Percentiles rank a stretch among this genome's conserved stretches.
These are phyloP conservation scores for Mellivora capensis DNA, from an alignment of 2,113 vertebrate species.

Conservation along the genomic window DNA sequence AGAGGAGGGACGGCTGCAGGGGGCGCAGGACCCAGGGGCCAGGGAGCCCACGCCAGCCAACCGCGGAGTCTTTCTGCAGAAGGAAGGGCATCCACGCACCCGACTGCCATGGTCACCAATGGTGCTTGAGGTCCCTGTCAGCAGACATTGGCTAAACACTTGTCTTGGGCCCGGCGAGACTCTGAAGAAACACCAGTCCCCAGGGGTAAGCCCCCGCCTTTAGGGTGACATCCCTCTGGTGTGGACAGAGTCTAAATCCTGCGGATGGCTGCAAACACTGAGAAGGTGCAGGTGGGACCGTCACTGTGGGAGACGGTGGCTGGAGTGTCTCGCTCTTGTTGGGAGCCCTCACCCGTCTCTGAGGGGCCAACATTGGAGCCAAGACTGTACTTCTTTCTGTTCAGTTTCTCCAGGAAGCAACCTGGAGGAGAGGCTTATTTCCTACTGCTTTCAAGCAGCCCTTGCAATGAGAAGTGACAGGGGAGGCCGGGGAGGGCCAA, in stretches of 20 bases:
- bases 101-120: rapidly evolving
- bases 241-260: neutral
- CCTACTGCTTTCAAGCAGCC: neutral
- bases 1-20: neutral
- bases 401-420: neutral
- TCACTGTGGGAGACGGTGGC: neutral
- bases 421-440: neutral
- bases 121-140: neutral
- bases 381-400: neutral
- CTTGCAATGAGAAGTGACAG: neutral
- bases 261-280: rapidly evolving
- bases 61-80: neutral
- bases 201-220: neutral
- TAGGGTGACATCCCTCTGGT: neutral
- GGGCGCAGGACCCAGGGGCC: neutral
- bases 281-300: neutral
- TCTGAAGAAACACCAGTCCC: neutral
- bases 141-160: neutral
- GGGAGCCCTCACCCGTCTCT: neutral
- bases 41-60: neutral
- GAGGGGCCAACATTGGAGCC: neutral
- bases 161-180: neutral
- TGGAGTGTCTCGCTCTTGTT: neutral
- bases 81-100: neutral
- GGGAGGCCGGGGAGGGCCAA: neutral